phyloP scores from a whole-genome alignment of 1,140 invertebrate species.

The Heliothis subflexa region DNA sequence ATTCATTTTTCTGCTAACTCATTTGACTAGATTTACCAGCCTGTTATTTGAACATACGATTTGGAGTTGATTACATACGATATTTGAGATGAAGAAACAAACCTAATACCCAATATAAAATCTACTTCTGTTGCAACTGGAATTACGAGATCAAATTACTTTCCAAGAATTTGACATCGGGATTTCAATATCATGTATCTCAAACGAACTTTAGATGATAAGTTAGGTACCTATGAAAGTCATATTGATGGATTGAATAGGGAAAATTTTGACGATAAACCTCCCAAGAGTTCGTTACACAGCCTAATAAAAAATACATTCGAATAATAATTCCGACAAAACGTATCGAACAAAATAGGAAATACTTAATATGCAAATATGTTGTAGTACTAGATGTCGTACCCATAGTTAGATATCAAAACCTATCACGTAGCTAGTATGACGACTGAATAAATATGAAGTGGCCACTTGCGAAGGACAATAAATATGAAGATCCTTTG shows the following conservation, averaged over 20 bases:
- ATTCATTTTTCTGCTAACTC: neutral
- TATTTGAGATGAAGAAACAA: slow-evolving; percentile 30
- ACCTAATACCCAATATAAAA: slow-evolving; percentile 5
- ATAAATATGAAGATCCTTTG: slow-evolving; percentile 52
- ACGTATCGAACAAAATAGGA: slow-evolving; percentile 3
- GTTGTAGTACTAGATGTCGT: neutral
- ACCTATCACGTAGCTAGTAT: slow-evolving; percentile 29
- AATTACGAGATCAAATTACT: slow-evolving; percentile 8
- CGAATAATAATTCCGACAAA: neutral
- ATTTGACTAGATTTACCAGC: neutral
- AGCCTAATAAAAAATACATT: neutral
- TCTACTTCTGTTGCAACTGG: slow-evolving; percentile 4
- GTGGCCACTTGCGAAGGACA: slow-evolving; percentile 8
- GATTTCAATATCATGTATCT: too few relatives aligned
- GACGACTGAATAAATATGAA: slow-evolving; percentile 34
- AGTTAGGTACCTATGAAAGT: too few relatives aligned
- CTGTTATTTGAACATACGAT: neutral
- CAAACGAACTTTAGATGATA: too few relatives aligned
- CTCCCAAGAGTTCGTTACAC: too few relatives aligned
- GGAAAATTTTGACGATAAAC: too few relatives aligned
- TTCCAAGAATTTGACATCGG: too few relatives aligned
- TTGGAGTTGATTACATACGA: neutral
- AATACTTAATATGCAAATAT: slow-evolving; percentile 29
- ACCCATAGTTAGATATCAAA: neutral
- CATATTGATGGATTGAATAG: too few relatives aligned